These are phyloP conservation scores for Gymnorhina tibicen DNA, from an alignment of 2,113 vertebrate genomes.

Conservation along the genomic window DNA sequence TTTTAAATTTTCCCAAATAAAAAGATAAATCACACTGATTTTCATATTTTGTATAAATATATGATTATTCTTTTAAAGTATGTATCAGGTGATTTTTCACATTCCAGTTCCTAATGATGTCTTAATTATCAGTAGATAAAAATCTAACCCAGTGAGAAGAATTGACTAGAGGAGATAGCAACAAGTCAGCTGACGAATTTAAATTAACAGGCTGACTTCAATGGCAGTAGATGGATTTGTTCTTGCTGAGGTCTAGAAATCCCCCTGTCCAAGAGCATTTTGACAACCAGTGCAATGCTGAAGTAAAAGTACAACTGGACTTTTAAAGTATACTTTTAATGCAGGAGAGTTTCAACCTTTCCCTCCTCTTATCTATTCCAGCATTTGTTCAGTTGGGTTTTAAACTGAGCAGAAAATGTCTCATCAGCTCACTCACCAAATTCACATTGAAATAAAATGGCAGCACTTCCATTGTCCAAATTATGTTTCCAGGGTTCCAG, in stretches of 20 bases:
- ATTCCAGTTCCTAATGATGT: neutral
- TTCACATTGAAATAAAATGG: neutral
- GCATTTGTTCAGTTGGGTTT: neutral
- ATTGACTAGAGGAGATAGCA: neutral
- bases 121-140: neutral
- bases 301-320: neutral
- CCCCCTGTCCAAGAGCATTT: neutral
- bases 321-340: neutral
- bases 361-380: neutral
- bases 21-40: neutral
- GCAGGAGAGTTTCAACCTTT: neutral
- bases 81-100: neutral
- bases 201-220: neutral
- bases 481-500: neutral
- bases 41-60: neutral
- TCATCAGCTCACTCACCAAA: neutral
- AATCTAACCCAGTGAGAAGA: neutral
- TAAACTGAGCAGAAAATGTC: neutral
- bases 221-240: neutral
- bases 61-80: neutral
- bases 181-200: neutral
- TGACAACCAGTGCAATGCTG: neutral
- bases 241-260: neutral
- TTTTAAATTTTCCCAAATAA: neutral
- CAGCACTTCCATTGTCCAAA: neutral